Base-by-base conservation (phyloP, 2,113 vertebrate species). In the Myotis davidii region DNA sequence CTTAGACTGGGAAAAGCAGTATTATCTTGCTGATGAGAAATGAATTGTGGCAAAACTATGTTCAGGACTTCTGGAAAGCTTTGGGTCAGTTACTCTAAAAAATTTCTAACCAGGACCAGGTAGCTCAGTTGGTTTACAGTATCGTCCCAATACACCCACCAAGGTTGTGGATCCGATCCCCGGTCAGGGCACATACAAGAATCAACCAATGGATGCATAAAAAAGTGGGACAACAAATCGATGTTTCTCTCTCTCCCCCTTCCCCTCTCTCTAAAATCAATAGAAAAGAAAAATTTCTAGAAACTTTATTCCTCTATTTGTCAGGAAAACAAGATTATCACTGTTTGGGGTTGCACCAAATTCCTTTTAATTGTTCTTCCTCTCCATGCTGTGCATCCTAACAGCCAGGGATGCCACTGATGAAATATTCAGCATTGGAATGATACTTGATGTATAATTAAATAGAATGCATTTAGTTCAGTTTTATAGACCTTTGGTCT, bases 361-460 rank as follows among this genome's bases (percentile, higher is more conserved):
- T 95, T 96, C 77, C 73, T 86, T 93, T 91, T 92, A 95, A 95
- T 88, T 95, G 93, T 95, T 59, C 90, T 90, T 70, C 78, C 56
- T 94, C 10, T 65, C 59, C 50, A 59, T 29, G 77, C 27, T 86
- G 79, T 86, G 10, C 16, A 61, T 79, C 45, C 79, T 94, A 78
- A 95, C 88, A 97, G 91, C 94, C 94, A 95, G 84, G 70, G 61
- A 94, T 81, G 89, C 95, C 94, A 93, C 91, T 96, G 94, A 96
- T 97, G 65, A 97, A 98, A 97, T 97, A 97, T 97, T 97, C 79
- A 97, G 59, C 86, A 94, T 32, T 84, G 88, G 48, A 84, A 94
- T 69, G 88, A 92, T 89, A 73, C 56, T 96, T 98, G 86, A 96
- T 98, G 95, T 95, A 97, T 97, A 97, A 97, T 97, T 97, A 95